Conservation (phyloP, 92 coral and sea anemone genomes). For the Palythoa grandiflora region DNA sequence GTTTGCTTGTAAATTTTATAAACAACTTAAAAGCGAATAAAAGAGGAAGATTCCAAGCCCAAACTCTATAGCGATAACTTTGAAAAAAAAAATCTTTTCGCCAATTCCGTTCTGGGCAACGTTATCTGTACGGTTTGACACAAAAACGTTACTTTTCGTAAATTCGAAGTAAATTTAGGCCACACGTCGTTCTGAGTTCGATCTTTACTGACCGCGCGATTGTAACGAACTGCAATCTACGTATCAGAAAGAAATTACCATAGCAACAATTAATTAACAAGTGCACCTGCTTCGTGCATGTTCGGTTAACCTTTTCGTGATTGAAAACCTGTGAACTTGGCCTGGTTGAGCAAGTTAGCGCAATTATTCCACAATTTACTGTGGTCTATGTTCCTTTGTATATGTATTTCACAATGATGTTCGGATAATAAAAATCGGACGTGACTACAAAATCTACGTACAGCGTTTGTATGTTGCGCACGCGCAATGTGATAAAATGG, state of each 20-base stretch:
- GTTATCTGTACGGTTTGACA: constrained; percentile 5
- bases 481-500: neutral
- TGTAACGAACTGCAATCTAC: constrained; percentile 60
- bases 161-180: constrained; percentile 16
- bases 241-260: constrained; percentile 69
- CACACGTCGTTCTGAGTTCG: constrained; percentile 17
- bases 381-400: neutral
- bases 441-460: neutral
- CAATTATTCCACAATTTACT: neutral
- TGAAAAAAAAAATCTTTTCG: neutral
- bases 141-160: constrained; percentile 33
- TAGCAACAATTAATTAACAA: constrained; percentile 73
- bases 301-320: neutral
- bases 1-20: constrained; percentile 25
- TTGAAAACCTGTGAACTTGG: constrained; percentile 24
- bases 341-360: constrained; percentile 15
- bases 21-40: constrained; percentile 1
- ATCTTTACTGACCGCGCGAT: constrained; percentile 32
- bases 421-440: neutral
- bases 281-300: constrained; percentile 75
- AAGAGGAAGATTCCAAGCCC: neutral
- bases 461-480: neutral
- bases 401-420: neutral
- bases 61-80: constrained; percentile 8
- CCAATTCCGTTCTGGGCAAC: constrained; percentile 11